phyloP scores from a whole-genome alignment of 2,888 invertebrate genomes.

The Hydroisotoma schaefferi region DNA sequence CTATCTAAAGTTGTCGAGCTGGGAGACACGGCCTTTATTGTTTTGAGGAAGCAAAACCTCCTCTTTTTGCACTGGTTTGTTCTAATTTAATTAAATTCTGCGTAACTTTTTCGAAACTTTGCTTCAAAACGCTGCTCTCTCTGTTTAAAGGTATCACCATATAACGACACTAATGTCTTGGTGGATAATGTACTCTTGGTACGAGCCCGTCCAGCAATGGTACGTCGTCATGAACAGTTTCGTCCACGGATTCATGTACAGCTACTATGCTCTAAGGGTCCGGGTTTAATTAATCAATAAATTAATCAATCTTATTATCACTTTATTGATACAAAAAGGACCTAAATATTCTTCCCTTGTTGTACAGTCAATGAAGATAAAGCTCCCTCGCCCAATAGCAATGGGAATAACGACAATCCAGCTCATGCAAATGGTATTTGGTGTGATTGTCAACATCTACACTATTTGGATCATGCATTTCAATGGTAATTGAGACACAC shows the following conservation, averaged over 20 bases:
- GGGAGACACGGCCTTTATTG: constrained; percentile 44
- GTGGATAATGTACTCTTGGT: constrained; percentile 46
- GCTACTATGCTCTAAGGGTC: constrained; percentile 37
- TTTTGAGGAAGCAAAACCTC: constrained; percentile 42
- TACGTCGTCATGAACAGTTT: constrained; percentile 42
- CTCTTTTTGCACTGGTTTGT: constrained; percentile 41
- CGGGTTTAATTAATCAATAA: too few relatives aligned
- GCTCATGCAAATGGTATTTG: constrained; percentile 41
- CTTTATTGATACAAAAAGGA: not conserved
- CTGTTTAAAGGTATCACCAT: constrained; percentile 37
- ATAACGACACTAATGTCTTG: constrained; percentile 42
- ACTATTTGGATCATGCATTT: constrained; percentile 31
- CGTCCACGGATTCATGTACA: constrained; percentile 41
- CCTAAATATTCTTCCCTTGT: not conserved
- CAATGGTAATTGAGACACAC: constrained; percentile 22
- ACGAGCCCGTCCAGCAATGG: constrained; percentile 43
- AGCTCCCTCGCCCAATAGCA: constrained; percentile 37
- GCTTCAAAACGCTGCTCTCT: constrained; percentile 13
- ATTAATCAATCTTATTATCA: not conserved
- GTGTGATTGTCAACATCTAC: constrained; percentile 37
- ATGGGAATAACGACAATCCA: constrained; percentile 43
- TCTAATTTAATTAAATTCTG: not conserved
- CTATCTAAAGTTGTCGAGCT: constrained; percentile 42
- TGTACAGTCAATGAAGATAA: constrained; percentile 27
- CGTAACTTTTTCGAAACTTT: not conserved